These are phyloP conservation scores for Scolopax bukidnonensis DNA, from an alignment of 2,797 vertebrate genomes.

Conservation along the genomic window DNA sequence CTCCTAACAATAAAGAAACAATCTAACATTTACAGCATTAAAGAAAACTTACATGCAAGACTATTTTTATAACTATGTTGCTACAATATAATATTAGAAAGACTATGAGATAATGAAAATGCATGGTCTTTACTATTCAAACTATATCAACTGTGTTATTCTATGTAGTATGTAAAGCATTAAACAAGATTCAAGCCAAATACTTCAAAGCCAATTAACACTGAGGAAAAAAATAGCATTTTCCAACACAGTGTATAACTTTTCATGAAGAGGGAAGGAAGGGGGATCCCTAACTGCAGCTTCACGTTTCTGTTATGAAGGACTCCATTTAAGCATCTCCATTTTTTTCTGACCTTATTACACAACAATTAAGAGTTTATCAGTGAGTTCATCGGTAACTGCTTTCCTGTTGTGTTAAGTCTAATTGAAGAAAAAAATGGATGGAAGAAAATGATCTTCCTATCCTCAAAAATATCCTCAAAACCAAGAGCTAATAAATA, in stretches of 20 bases:
- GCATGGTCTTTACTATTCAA: background rate
- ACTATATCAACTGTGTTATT: background rate
- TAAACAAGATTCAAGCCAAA: background rate
- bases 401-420: background rate
- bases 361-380: background rate
- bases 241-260: background rate
- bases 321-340: background rate
- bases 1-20: constrained; percentile 38
- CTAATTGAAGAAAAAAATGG: background rate
- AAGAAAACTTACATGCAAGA: background rate
- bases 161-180: background rate
- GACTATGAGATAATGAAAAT: background rate
- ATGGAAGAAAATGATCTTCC: background rate
- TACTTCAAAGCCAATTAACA: background rate
- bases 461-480: background rate
- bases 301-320: background rate
- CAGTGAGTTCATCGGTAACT: background rate
- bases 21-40: background rate
- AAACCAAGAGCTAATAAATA: background rate
- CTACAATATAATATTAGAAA: background rate
- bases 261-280: background rate
- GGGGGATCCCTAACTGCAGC: background rate
- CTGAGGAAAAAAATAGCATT: background rate
- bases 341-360: background rate
- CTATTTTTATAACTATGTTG: background rate